Conservation (phyloP, 2,113 vertebrate species). For the Litocranius walleri region DNA sequence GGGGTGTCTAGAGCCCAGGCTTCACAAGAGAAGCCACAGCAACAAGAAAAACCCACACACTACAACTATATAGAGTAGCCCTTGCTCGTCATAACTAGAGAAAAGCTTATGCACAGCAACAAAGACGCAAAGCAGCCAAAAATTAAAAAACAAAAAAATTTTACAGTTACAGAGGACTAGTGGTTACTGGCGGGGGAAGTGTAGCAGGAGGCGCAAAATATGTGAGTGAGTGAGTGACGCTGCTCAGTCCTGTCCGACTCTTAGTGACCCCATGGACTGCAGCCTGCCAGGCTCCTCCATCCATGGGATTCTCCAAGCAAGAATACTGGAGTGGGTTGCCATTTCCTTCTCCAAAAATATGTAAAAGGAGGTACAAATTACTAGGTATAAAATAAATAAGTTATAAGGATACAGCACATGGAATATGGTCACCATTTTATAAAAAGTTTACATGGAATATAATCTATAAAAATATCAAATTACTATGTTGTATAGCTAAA, state of each 20-base stretch:
- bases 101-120: background rate
- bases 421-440: background rate
- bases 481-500: background rate
- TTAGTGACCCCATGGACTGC: background rate
- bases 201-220: background rate
- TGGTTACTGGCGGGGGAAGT: background rate
- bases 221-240: background rate
- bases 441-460: background rate
- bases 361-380: background rate
- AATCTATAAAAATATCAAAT: background rate
- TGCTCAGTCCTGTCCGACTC: fast-evolving
- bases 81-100: background rate
- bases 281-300: background rate
- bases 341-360: background rate
- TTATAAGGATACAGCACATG: background rate
- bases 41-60: background rate
- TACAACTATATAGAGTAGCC: background rate
- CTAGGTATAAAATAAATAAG: background rate
- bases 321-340: background rate
- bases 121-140: background rate
- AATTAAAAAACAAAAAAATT: background rate
- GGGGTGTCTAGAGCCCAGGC: background rate
- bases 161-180: background rate
- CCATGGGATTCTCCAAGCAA: background rate
- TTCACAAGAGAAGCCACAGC: background rate